Evolutionary conservation across 1,140 invertebrate species (phyloP).

Genomic region (Eupristina koningsbergeri): DNA sequence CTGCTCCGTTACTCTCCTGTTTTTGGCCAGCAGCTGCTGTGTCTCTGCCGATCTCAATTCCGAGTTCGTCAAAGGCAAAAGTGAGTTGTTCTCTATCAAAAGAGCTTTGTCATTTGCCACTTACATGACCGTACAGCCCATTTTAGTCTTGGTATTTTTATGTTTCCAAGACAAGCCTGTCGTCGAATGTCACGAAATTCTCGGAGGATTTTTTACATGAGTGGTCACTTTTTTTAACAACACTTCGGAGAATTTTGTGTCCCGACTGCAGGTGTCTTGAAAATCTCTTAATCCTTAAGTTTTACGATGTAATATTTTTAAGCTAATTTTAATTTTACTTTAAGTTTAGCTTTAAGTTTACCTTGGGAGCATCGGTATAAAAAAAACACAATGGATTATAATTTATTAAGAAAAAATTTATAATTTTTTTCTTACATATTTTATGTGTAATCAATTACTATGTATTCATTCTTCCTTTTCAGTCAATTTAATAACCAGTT

Average conservation of each 20-base stretch:
- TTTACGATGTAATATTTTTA: not conserved
- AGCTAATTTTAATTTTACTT: not conserved
- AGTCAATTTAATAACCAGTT: not conserved
- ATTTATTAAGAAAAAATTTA: not conserved
- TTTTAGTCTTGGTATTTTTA: not conserved
- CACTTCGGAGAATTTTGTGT: no score
- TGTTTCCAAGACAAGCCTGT: not conserved
- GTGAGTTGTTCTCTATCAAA: constrained; percentile 63
- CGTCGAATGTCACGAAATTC: not conserved
- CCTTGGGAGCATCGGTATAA: constrained; percentile 39
- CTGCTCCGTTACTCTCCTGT: constrained; percentile 58
- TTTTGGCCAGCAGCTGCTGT: constrained; percentile 61
- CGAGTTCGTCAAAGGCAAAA: constrained; percentile 76
- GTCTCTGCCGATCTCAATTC: constrained; percentile 70
- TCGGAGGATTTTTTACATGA: not conserved
- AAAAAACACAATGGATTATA: not conserved
- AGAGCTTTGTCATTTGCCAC: not conserved
- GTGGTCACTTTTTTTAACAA: not conserved
- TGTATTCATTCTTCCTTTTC: not conserved
- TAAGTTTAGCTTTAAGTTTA: not conserved
- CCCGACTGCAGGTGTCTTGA: not conserved
- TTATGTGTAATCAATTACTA: not conserved
- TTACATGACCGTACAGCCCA: not conserved
- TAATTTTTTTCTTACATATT: not conserved
- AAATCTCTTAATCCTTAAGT: not conserved